A percentile compares a stretch with the other conserved stretches of the same genome.
Evolutionary conservation across 2,888 invertebrate species (phyloP).

Genomic region (Desoria tigrina): DNA sequence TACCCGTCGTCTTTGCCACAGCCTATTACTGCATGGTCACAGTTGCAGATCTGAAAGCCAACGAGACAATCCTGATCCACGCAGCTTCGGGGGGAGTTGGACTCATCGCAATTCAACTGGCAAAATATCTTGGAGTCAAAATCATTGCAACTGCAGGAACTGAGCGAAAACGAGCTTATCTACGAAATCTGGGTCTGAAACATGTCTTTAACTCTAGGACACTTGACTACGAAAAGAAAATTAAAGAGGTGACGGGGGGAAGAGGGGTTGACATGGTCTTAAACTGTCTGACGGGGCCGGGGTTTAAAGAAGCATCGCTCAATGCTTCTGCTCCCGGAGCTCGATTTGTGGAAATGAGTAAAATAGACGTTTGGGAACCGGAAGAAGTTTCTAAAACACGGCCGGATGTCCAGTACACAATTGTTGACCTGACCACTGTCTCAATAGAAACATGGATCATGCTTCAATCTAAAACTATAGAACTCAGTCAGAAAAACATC

Average conservation of each 20-base stretch:
- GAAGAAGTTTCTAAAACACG: conserved; percentile 31
- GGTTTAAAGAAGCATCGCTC: conserved; percentile 37
- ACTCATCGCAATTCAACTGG: conserved; percentile 25
- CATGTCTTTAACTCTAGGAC: conserved; percentile 11
- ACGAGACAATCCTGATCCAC: conserved; percentile 19
- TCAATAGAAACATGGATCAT: conserved; percentile 9
- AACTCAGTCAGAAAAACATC: not conserved
- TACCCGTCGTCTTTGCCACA: no score
- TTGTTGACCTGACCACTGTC: conserved; percentile 29
- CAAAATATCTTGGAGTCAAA: conserved; percentile 11
- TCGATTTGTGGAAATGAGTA: conserved; percentile 41
- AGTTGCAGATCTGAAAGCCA: conserved; percentile 7
- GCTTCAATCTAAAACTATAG: conserved; percentile 10
- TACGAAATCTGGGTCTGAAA: conserved; percentile 9
- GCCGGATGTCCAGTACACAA: conserved; percentile 34
- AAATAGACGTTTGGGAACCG: conserved; percentile 27
- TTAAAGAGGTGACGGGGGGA: conserved; percentile 3
- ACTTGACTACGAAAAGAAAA: not conserved
- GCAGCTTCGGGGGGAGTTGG: no score
- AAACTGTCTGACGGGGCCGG: conserved; percentile 28
- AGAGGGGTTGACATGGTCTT: conserved; percentile 37
- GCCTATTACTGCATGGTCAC: conserved; percentile 23
- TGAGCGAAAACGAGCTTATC: conserved; percentile 20
- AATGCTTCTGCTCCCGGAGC: conserved; percentile 22
- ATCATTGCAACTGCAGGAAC: conserved; percentile 33